Percentiles rank a stretch among this genome's conserved stretches.
These are phyloP conservation scores for Condylostylus longicornis DNA, from an alignment of 1,140 invertebrate species.

Conservation along the genomic window DNA sequence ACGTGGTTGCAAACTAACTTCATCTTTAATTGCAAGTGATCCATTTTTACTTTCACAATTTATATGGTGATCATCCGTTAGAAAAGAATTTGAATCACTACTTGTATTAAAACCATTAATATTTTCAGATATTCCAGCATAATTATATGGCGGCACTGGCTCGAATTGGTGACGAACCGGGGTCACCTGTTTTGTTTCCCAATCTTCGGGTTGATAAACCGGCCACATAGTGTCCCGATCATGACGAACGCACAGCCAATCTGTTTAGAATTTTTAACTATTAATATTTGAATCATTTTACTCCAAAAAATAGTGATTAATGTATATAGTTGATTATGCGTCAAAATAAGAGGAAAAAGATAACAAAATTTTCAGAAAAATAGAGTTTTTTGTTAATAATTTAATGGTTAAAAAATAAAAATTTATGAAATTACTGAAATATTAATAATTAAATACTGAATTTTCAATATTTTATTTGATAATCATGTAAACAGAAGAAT, in stretches of 20 bases:
- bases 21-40: conserved; percentile 17
- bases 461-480: neutral
- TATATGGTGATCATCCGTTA: conserved; percentile 7
- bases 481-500: neutral
- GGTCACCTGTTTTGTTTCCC: conserved; percentile 32
- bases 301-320: no score
- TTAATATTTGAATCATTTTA: conserved; percentile 1
- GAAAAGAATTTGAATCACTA: conserved; percentile 21
- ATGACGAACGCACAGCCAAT: conserved; percentile 73
- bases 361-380: neutral
- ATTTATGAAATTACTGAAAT: no score
- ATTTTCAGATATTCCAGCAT: conserved; percentile 24
- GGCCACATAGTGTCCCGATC: conserved; percentile 72
- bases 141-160: conserved; percentile 23
- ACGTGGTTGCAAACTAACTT: conserved; percentile 6
- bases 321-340: no score
- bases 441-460: neutral
- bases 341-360: neutral
- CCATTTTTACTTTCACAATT: conserved; percentile 7
- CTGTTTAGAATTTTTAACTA: conserved; percentile 25
- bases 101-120: conserved; percentile 21
- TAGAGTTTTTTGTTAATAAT: no score
- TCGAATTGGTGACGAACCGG: conserved; percentile 29
- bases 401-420: no score
- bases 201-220: conserved; percentile 52